These are phyloP conservation scores for Calephelis perditalis DNA, from an alignment of 2,888 invertebrate species.

Conservation along the genomic window DNA sequence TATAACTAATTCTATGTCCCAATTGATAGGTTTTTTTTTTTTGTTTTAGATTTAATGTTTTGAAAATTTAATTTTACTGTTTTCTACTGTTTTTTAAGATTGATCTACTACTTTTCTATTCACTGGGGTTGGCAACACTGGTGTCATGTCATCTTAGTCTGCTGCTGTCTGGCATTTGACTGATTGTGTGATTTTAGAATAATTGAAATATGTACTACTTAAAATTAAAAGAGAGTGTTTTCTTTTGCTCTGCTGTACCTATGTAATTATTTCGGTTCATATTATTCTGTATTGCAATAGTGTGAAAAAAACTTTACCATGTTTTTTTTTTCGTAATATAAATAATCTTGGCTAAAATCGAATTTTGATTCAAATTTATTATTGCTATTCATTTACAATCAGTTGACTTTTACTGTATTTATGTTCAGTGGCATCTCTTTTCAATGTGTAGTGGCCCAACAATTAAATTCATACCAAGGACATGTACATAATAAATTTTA, in stretches of 20 bases:
- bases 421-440: slow-evolving; percentile 35
- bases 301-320: neutral
- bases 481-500: slow-evolving; percentile 72
- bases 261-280: neutral
- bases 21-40: too few species aligned
- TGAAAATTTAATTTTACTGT: too few species aligned
- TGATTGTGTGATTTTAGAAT: neutral
- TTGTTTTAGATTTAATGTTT: too few species aligned
- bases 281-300: neutral
- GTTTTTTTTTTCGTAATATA: neutral
- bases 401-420: slow-evolving; percentile 23
- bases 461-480: slow-evolving; percentile 65
- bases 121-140: too few species aligned
- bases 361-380: neutral
- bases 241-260: neutral
- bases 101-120: too few species aligned
- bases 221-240: neutral
- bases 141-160: too few species aligned
- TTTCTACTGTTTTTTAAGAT: too few species aligned
- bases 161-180: too few species aligned
- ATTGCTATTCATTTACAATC: slow-evolving; percentile 20
- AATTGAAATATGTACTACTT: neutral
- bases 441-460: slow-evolving; percentile 54
- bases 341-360: neutral
- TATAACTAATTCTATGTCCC: too few species aligned